phyloP scores from a whole-genome alignment of 2,113 vertebrate genomes.

The Brachypodius melanocephalos region DNA sequence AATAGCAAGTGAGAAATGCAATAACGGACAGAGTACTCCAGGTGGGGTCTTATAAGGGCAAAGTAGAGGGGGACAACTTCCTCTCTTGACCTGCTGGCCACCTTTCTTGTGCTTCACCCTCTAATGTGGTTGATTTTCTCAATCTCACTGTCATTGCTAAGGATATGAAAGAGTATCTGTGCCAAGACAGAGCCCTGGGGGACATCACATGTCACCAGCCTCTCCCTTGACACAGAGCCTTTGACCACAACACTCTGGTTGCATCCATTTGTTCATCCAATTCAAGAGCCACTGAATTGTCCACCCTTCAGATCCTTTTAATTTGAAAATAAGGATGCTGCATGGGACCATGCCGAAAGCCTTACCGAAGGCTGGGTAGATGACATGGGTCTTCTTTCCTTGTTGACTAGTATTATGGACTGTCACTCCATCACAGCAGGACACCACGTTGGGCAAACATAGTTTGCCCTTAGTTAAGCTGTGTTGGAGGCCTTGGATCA shows the following conservation, averaged over 20 bases:
- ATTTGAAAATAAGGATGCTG: not conserved
- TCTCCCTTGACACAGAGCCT: fast-evolving
- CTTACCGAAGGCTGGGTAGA: not conserved
- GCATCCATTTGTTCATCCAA: not conserved
- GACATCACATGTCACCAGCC: not conserved
- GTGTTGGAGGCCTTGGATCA: not conserved
- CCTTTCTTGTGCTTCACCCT: not conserved
- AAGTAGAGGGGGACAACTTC: not conserved
- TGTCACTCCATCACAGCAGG: not conserved
- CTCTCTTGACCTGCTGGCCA: not conserved
- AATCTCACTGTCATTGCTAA: not conserved
- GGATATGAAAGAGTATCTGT: not conserved
- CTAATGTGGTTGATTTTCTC: not conserved
- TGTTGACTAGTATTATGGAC: fast-evolving
- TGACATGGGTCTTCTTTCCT: not conserved
- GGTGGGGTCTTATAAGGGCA: not conserved
- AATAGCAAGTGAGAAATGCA: not conserved
- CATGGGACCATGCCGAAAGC: not conserved
- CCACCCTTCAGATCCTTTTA: not conserved
- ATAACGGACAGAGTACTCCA: not conserved
- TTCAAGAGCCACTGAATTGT: not conserved
- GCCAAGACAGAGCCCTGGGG: not conserved
- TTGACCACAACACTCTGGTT: not conserved
- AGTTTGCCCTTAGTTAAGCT: not conserved
- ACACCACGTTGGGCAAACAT: fast-evolving